Conservation (phyloP, 2,888 invertebrate species). For the Platypus cylindrus region DNA sequence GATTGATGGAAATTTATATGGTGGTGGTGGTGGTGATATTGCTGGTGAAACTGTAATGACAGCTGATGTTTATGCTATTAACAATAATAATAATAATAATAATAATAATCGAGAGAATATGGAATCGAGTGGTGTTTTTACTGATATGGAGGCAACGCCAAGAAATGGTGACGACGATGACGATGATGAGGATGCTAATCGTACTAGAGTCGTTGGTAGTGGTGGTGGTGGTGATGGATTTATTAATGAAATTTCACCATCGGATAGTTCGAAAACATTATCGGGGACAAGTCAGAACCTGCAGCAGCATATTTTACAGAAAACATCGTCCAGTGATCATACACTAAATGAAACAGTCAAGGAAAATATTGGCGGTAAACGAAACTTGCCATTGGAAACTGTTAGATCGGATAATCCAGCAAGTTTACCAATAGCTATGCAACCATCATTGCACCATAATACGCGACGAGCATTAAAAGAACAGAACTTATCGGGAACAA, state of each 20-base stretch:
- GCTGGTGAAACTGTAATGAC: conserved; percentile 42
- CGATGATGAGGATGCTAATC: conserved; percentile 3
- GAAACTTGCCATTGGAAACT: conserved; percentile 27
- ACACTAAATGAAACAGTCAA: conserved; percentile 15
- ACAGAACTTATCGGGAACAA: conserved; percentile 42
- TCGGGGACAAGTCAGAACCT: conserved; percentile 40
- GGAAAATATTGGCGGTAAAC: conserved; percentile 23
- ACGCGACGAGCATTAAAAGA: no score
- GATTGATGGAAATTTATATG: conserved; percentile 82
- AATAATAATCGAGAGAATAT: conserved; percentile 1
- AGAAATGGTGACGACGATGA: conserved; percentile 30
- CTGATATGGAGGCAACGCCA: conserved; percentile 69
- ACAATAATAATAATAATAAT: conserved; percentile 66
- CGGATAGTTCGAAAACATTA: conserved; percentile 46
- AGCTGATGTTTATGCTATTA: conserved; percentile 40
- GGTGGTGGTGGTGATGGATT: conserved; percentile 12
- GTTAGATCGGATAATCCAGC: conserved; percentile 28
- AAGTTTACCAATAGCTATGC: conserved; percentile 27
- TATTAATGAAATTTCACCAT: conserved; percentile 42
- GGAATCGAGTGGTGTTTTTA: conserved; percentile 53
- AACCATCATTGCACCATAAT: conserved; percentile 33
- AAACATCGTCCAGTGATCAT: conserved; percentile 9
- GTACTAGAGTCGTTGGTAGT: background rate
- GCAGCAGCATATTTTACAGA: conserved; percentile 20
- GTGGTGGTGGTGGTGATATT: no score